Percentiles rank a stretch among this genome's conserved stretches.
Evolutionary conservation across 2,888 invertebrate species (phyloP).

Genomic region (Tipula lateralis): DNA sequence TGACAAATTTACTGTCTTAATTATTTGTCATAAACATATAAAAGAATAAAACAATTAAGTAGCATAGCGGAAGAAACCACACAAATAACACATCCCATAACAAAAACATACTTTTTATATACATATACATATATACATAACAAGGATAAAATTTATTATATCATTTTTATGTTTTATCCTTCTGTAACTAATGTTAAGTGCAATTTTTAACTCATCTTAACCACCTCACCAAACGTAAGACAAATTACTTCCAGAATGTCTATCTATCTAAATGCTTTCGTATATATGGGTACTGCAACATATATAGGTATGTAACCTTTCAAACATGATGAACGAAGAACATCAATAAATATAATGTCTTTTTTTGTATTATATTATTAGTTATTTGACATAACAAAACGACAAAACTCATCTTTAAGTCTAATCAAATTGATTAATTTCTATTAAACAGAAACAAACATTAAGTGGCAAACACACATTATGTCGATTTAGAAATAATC

Average conservation of each 20-base stretch:
- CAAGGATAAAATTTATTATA: background rate
- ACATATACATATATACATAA: background rate
- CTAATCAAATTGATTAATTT: conserved; percentile 24
- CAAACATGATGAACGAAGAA: background rate
- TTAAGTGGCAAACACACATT: background rate
- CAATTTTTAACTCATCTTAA: conserved; percentile 13
- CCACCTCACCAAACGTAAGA: background rate
- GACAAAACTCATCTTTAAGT: conserved; percentile 15
- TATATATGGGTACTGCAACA: background rate
- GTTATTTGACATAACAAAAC: background rate
- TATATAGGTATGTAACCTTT: background rate
- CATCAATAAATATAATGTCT: background rate
- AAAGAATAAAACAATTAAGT: background rate
- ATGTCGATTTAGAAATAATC: conserved; percentile 1
- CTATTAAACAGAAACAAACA: conserved; percentile 11
- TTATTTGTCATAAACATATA: background rate
- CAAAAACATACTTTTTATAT: background rate
- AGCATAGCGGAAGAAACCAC: background rate
- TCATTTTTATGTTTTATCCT: background rate
- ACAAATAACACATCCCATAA: background rate
- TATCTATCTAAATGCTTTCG: background rate
- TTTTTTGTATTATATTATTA: background rate
- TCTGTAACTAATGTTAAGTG: background rate
- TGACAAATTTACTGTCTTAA: conserved; percentile 9
- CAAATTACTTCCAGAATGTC: background rate